phyloP scores from a whole-genome alignment of 1,140 invertebrate species.

The Gryllus bimaculatus region DNA sequence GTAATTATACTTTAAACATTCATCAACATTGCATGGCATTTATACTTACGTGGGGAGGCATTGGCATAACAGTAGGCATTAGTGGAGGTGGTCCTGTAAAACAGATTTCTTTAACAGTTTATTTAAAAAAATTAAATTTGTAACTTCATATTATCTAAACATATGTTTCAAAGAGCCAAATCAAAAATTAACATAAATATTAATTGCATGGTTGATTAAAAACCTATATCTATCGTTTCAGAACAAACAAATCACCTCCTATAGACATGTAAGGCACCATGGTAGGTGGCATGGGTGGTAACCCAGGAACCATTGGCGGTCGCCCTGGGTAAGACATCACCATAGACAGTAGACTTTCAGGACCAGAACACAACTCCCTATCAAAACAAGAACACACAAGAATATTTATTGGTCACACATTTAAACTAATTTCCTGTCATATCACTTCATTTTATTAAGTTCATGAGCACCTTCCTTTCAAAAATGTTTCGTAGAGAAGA shows the following conservation, averaged over 20 bases:
- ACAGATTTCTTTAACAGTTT: no score
- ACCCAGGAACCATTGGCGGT: slow-evolving; percentile 46
- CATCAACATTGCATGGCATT: background rate
- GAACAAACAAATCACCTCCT: slow-evolving; percentile 8
- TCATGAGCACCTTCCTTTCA: no score
- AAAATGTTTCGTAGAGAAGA: no score
- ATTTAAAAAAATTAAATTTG: slow-evolving; percentile 3
- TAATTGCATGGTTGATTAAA: background rate
- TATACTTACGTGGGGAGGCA: slow-evolving; percentile 39
- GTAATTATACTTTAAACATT: background rate
- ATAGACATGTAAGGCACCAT: slow-evolving; percentile 40
- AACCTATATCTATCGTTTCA: background rate
- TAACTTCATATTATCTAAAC: background rate
- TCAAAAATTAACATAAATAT: background rate
- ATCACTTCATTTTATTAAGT: no score
- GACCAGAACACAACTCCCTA: no score
- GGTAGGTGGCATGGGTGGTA: slow-evolving; percentile 31
- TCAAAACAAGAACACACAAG: no score
- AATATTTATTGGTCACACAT: no score
- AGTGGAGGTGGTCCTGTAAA: slow-evolving; percentile 33
- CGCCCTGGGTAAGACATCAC: slow-evolving; percentile 43
- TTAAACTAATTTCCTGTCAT: no score
- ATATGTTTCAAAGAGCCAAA: slow-evolving; percentile 1
- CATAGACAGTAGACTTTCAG: no score
- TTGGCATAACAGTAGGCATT: slow-evolving; percentile 40